A percentile compares a stretch with the other conserved stretches of the same genome.
These are phyloP conservation scores for Dynastes hyllus DNA, from an alignment of 2,888 invertebrate genomes.

Conservation along the genomic window DNA sequence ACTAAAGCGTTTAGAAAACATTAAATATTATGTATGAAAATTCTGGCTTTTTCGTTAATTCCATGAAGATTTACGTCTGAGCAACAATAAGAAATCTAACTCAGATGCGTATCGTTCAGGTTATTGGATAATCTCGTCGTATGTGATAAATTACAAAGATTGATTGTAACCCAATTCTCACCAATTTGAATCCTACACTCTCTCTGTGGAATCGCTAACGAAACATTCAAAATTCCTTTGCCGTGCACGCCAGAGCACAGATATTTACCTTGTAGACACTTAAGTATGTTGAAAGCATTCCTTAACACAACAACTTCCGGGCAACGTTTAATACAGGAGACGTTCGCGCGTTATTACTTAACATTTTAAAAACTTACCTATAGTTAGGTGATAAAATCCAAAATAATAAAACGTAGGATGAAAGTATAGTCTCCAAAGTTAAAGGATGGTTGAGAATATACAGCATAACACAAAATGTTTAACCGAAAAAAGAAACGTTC, in stretches of 20 bases:
- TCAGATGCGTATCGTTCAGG: too few species aligned
- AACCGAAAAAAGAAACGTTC: background rate
- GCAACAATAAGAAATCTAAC: too few species aligned
- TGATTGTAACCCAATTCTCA: background rate
- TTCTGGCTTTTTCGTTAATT: too few species aligned
- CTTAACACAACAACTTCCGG: slow-evolving; percentile 21
- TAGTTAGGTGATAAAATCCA: slow-evolving; percentile 18
- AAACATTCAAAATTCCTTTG: slow-evolving; percentile 17
- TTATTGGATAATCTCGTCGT: background rate
- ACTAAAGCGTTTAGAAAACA: too few species aligned
- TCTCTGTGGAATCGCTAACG: slow-evolving; percentile 6
- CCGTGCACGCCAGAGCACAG: slow-evolving; percentile 11
- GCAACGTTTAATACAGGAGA: background rate
- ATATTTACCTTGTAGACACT: slow-evolving; percentile 38
- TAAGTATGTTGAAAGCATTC: slow-evolving; percentile 43
- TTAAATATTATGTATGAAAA: too few species aligned
- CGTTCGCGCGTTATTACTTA: background rate
- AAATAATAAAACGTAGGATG: background rate
- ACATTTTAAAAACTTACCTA: slow-evolving; percentile 30
- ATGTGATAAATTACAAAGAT: background rate
- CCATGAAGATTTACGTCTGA: too few species aligned
- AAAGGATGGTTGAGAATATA: background rate
- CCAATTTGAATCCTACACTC: background rate
- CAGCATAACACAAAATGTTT: slow-evolving; percentile 27
- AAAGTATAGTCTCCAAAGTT: slow-evolving; percentile 13